A percentile compares a stretch with the other conserved stretches of the same genome.
These are phyloP conservation scores for Erpornis zantholeuca DNA, from an alignment of 2,113 vertebrate genomes.

Conservation along the genomic window DNA sequence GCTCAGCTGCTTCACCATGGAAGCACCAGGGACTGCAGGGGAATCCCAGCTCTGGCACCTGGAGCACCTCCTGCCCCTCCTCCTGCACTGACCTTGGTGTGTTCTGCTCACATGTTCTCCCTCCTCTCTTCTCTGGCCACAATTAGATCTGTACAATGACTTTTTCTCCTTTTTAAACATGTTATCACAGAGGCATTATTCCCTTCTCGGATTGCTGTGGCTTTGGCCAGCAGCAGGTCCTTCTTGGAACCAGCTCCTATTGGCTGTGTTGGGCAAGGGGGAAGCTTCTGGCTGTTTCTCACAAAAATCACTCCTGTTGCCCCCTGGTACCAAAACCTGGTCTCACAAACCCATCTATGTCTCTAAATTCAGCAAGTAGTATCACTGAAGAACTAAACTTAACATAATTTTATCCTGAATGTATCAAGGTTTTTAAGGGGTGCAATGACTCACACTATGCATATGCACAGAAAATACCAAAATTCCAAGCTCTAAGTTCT, in stretches of 20 bases:
- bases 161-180: neutral
- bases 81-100: neutral
- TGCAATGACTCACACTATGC: neutral
- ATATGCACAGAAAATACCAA: neutral
- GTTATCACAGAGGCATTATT: neutral
- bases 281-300: neutral
- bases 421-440: neutral
- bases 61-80: neutral
- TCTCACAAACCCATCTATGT: neutral
- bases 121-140: neutral
- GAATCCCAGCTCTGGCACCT: fast-evolving
- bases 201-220: too few species aligned
- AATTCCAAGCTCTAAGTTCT: neutral
- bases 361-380: neutral
- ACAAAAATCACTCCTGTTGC: neutral
- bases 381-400: neutral
- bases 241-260: too few species aligned
- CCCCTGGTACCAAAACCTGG: neutral
- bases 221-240: too few species aligned
- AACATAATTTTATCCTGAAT: neutral
- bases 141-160: neutral
- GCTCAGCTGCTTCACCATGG: neutral
- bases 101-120: neutral
- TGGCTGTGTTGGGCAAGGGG: neutral
- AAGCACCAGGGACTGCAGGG: neutral